Evolutionary conservation across 2,797 vertebrate species (phyloP), one percentile per base, ranked within the genome.

Genomic region (Scarus forsteni): DNA sequence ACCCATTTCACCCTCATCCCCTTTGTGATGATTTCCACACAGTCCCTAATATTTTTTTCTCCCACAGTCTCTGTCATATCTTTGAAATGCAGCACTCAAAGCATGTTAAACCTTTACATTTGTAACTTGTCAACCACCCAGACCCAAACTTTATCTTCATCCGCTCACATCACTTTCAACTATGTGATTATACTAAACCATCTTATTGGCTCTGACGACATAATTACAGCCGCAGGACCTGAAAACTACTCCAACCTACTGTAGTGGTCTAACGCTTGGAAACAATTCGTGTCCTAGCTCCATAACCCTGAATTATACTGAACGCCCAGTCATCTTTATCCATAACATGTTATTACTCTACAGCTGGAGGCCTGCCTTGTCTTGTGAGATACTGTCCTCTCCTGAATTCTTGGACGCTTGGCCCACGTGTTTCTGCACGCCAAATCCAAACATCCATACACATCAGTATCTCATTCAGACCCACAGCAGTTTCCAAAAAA

Each of bases 291-390:
- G 34, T 67, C 45, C 12, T 0, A 8, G 11, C 57, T 46, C 59
- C 19, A 35, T 43, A 82, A 72, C 69, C 66, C 16, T 51, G 27
- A 68, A 85, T 81, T 76, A 81, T 44, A 36, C 50, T 4, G 16
- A 75, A 65, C 64, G 60, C 42, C 57, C 46, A n/a, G 53, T 77
- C 51, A 74, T 77, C 70, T 60, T 68, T 66, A 35, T 43, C 54
- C 57, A 59, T 15, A 66, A 75, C 66, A 45, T 80, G 0, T 27
- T 55, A 70, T 82, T 81, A 55, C 56, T 50, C 51, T 59, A 53
- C 55, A 72, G 60, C 63, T 54, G 69, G 53, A 54, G 12, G 79
- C 83, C 1, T 83, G 89, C 70, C 75, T 70, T 69, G 8, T 77
- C 85, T 62, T 79, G 85, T 19, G 52, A 67, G 18, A 84, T 70